Percentiles rank a stretch among this genome's conserved stretches.
phyloP scores from a whole-genome alignment of 2,888 invertebrate genomes.

The Mesorhabditis spiculigera region DNA sequence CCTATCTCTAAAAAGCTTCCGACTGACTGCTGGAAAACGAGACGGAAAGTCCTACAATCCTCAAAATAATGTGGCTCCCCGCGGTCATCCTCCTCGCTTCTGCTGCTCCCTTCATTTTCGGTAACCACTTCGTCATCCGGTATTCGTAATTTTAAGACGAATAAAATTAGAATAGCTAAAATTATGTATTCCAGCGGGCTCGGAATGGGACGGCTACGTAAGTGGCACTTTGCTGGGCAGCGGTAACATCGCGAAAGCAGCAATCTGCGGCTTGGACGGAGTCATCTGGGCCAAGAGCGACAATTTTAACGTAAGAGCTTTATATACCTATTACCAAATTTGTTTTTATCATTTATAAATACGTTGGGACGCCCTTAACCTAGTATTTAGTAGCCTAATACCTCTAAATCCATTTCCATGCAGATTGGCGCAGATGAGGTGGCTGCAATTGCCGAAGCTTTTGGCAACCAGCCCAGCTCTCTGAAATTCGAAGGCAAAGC shows the following conservation, averaged over 20 bases:
- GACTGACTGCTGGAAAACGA: too few species aligned
- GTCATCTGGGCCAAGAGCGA: conserved; percentile 57
- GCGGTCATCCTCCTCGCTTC: too few species aligned
- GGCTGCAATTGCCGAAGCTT: conserved; percentile 43
- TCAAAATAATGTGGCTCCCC: too few species aligned
- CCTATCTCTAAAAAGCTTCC: too few species aligned
- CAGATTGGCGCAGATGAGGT: conserved; percentile 45
- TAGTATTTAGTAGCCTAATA: conserved; percentile 5
- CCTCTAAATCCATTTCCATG: conserved; percentile 6
- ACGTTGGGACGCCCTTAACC: too few species aligned
- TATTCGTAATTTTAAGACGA: too few species aligned
- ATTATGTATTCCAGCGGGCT: too few species aligned
- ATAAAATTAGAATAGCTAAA: too few species aligned
- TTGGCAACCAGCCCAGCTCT: conserved; percentile 37
- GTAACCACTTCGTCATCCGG: too few species aligned
- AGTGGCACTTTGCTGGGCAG: conserved; percentile 45
- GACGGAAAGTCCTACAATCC: too few species aligned
- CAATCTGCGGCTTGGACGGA: conserved; percentile 56
- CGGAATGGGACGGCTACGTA: conserved; percentile 40
- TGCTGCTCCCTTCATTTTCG: too few species aligned
- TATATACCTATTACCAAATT: not conserved
- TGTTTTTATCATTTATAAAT: not conserved
- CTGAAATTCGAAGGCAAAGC: conserved; percentile 55
- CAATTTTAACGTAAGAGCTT: conserved; percentile 46
- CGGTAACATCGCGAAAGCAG: conserved; percentile 55